A percentile compares a stretch with the other conserved stretches of the same genome.
These are phyloP conservation scores for Fistularia commersonii DNA, from an alignment of 2,797 vertebrate species.

Conservation along the genomic window DNA sequence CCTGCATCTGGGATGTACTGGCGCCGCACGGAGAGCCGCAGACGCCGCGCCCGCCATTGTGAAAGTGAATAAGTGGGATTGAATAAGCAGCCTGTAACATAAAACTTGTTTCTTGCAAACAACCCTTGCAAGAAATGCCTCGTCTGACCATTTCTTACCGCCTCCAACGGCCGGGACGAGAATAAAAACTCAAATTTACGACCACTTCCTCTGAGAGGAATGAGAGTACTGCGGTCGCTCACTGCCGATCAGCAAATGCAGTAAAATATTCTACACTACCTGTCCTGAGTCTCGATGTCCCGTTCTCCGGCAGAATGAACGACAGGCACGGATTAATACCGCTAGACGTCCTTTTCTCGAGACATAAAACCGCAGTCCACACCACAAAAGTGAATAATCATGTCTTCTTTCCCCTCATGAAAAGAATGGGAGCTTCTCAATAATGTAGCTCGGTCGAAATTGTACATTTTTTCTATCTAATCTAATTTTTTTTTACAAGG, in stretches of 20 bases:
- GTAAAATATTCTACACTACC: constrained; percentile 10
- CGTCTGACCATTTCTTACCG: constrained; percentile 26
- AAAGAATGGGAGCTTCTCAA: too few species aligned
- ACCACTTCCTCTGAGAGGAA: constrained; percentile 12
- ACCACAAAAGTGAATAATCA: too few species aligned
- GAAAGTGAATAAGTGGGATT: constrained; percentile 33
- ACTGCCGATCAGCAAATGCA: constrained; percentile 25
- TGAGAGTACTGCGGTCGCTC: constrained; percentile 18
- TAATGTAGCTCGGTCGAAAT: too few species aligned
- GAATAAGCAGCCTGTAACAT: constrained; percentile 42
- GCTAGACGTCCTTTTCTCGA: too few species aligned
- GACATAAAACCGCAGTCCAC: constrained; percentile 1
- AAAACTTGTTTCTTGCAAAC: constrained; percentile 30
- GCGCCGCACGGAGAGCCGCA: constrained; percentile 21
- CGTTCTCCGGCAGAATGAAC: too few species aligned
- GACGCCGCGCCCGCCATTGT: constrained; percentile 5
- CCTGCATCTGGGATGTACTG: constrained; percentile 15
- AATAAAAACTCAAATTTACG: constrained; percentile 42
- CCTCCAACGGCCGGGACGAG: constrained; percentile 29
- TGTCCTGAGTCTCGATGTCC: too few species aligned
- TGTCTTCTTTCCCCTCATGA: too few species aligned
- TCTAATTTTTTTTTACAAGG: too few species aligned
- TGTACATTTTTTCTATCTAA: too few species aligned
- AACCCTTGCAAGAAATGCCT: constrained; percentile 27
- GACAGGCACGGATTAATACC: too few species aligned